These are phyloP conservation scores for Nycticebus coucang DNA, from an alignment of 2,113 vertebrate species.

Conservation along the genomic window DNA sequence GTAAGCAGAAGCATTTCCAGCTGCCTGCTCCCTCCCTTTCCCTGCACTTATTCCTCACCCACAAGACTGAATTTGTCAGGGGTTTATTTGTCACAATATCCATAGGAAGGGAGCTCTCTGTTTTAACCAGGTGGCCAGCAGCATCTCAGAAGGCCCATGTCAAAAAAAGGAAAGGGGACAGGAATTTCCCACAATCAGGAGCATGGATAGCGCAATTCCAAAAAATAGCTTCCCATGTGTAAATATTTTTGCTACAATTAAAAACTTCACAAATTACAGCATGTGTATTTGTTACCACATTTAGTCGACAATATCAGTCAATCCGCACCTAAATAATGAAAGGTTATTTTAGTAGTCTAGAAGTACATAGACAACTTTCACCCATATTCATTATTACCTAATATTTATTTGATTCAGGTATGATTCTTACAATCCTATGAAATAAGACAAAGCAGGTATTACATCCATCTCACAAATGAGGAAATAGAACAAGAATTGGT, in stretches of 20 bases:
- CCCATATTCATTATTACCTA: no score
- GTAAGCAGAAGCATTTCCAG: background rate
- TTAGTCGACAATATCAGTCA: constrained; percentile 50
- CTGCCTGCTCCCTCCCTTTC: background rate
- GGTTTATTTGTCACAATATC: background rate
- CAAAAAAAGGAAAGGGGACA: background rate
- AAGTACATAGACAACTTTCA: background rate
- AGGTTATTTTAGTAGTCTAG: background rate
- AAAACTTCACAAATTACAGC: constrained; percentile 27
- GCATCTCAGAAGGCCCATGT: background rate
- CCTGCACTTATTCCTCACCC: background rate
- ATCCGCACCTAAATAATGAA: constrained; percentile 37
- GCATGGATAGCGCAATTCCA: constrained; percentile 20
- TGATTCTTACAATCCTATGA: constrained; percentile 16
- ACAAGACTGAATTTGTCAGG: background rate
- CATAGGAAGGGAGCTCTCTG: background rate
- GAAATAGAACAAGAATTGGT: constrained; percentile 6
- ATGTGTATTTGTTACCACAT: background rate
- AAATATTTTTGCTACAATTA: background rate
- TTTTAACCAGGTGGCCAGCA: background rate
- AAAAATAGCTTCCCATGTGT: constrained; percentile 35
- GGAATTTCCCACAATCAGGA: constrained; percentile 21
- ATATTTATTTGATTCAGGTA: background rate
- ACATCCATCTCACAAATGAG: background rate
- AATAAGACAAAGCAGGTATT: constrained; percentile 4